Base-by-base conservation (phyloP, 2,113 vertebrate species). In the Ctenomys sociabilis region DNA sequence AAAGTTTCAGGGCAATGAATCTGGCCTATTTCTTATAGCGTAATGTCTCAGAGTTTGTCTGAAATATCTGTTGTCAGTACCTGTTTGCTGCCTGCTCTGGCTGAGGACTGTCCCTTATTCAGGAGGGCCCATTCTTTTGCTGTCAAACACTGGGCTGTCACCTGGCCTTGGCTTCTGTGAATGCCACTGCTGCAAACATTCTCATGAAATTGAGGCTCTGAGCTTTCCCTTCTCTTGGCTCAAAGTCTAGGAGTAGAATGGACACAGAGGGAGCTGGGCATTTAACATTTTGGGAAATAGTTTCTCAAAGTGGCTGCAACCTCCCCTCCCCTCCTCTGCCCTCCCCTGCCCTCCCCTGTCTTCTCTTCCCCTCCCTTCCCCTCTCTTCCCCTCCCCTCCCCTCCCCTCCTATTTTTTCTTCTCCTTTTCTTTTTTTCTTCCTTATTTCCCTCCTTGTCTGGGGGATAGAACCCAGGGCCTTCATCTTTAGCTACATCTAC, bases 21-120 rank as follows among this genome's bases (percentile, higher is more conserved):
- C 14, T 61, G 54, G 4, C 22, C 54, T 54, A 3, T 24, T 72
- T 14, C 0, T 8, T 19, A 30, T 9, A 30, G 11, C 0, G 0
- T 40, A 19, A 0, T 37, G 32, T 40, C 40, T 22, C 26, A 22
- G 64, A 30, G 52, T 43, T 57, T 52, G 8, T 13, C 35, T 45
- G 40, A 45, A 45, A 30, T 0, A 28, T 28, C 7, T 2, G 13
- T 35, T 30, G 68, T 4, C 12, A 0, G 16, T 13, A 12, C 32
- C 5, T 6, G 22, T 45, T n/a, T 3, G 28, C 37, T 5, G n/a
- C n/a, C 37, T 84, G 30, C 57, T 66, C 63, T 1, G 1, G 16
- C 37, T 54, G n/a, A 37, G 45, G 9, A 28, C 7, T 28, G 14
- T 85, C 68, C 30, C 24, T 26, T 19, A 14, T 11, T 10, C 13